Base-by-base conservation (phyloP, 2,888 invertebrate species). In the Hypsopygia costalis region DNA sequence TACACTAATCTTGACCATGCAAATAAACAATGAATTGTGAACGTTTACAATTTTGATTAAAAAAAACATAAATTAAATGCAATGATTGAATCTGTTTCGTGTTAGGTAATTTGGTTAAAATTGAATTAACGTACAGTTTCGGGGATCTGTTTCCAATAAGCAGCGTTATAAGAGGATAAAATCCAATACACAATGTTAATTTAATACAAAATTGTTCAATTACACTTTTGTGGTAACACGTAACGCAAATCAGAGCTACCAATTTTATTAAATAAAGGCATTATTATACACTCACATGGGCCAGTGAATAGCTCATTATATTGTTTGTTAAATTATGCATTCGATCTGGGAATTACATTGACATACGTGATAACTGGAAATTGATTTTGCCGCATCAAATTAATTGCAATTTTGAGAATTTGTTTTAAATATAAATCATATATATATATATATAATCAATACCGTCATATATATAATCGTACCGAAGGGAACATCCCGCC, bases 101-200 rank as follows among this genome's bases (percentile, higher is more conserved):
- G 29, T 5, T 30, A 11, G 29, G 29, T 30, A 30, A 10, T 58
- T 49, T 46, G 36, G 59, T 63, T 59, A 62, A 62, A 63, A 64
- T 60, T 56, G 44, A 50, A 52, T 64, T 51, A 74, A 85, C 85
- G 61, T 85, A 85, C 85, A 68, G 71, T 75, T 81, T 81, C 85
- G 40, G 83, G 80, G 50, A 79, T 72, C 83, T 85, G 72, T 62
- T 74, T 76, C 79, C 80, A 49, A 58, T 58, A 52, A 60, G 77
- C 78, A 74, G 82, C 65, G 59, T 67, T 67, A 71, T 58, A 59
- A 69, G 52, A 65, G 55, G 65, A 67, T 67, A 67, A 75, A 69
- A 68, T 64, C 61, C 59, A 67, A 58, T 56, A 55, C 45, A 63
- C 45, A 58, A 57, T 49, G 64, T 60, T 60, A 60, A 68, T 60